phyloP scores from a whole-genome alignment of 1,140 invertebrate species.

The Drosophila truncata region DNA sequence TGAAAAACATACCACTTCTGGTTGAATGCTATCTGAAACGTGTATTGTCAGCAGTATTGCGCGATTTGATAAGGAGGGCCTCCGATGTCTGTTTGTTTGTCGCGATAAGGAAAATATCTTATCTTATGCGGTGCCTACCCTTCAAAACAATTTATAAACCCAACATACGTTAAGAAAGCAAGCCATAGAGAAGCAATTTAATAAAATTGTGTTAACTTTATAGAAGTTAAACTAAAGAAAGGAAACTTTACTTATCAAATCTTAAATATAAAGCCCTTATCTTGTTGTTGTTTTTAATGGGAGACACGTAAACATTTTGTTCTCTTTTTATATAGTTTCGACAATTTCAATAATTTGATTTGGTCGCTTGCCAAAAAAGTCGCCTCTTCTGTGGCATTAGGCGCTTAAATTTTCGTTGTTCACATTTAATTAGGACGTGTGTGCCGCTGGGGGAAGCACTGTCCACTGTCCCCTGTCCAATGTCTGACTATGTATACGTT shows the following conservation, averaged over 20 bases:
- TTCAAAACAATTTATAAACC: background rate
- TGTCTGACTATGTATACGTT: conserved; percentile 22
- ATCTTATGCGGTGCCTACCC: background rate
- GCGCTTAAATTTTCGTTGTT: conserved; percentile 50
- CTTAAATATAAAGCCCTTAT: background rate
- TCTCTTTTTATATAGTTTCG: conserved; percentile 12
- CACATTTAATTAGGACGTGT: conserved; percentile 68
- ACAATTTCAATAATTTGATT: conserved; percentile 68
- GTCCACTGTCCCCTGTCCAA: conserved; percentile 6
- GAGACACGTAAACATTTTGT: conserved; percentile 1
- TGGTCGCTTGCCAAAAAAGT: conserved; percentile 70
- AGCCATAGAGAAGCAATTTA: background rate
- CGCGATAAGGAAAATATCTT: conserved; percentile 24
- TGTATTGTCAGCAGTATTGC: conserved; percentile 1
- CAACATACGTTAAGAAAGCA: background rate
- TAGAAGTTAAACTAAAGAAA: accelerated
- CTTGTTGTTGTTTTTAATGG: background rate
- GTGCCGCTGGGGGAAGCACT: conserved; percentile 30
- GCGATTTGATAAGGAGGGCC: background rate
- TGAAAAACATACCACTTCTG: conserved; percentile 1
- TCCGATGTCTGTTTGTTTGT: background rate
- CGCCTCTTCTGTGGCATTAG: conserved; percentile 42
- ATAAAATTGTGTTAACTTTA: too few relatives aligned
- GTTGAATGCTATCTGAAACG: background rate
- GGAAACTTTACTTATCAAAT: background rate